Evolutionary conservation across 2,888 invertebrate species (phyloP).

Genomic region (Prosopocoilus inquinatus): DNA sequence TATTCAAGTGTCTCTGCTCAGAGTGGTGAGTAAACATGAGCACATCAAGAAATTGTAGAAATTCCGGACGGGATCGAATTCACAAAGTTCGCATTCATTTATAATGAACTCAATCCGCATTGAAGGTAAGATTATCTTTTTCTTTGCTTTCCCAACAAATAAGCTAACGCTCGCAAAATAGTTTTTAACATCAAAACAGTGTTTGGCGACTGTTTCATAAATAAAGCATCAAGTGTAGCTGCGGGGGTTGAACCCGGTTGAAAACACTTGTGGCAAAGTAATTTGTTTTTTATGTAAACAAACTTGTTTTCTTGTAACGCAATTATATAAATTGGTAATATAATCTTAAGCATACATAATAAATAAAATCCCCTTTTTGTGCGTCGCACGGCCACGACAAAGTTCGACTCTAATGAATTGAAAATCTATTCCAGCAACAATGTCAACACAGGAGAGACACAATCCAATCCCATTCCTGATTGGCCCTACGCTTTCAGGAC

Average conservation of each 20-base stretch:
- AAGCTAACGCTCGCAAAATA: too few species aligned
- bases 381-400: conserved; percentile 17
- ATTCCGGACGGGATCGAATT: conserved; percentile 5
- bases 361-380: conserved; percentile 29
- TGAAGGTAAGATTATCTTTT: too few species aligned
- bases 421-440: conserved; percentile 49
- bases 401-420: conserved; percentile 46
- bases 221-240: too few species aligned
- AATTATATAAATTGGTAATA: conserved; percentile 25
- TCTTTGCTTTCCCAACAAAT: too few species aligned
- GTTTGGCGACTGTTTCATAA: too few species aligned
- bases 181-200: too few species aligned
- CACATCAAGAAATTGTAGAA: conserved; percentile 27
- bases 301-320: background rate
- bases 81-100: conserved; percentile 6
- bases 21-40: conserved; percentile 34
- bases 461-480: conserved; percentile 46
- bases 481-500: conserved; percentile 40
- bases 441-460: conserved; percentile 48
- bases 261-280: too few species aligned
- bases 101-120: conserved; percentile 5
- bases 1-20: conserved; percentile 37
- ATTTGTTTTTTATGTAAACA: background rate
- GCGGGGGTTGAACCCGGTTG: too few species aligned
- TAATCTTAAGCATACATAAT: conserved; percentile 37